Evolutionary conservation across 2,888 invertebrate genomes (phyloP), one percentile per base, ranked within the genome.

Genomic region (Sacculina carcini): DNA sequence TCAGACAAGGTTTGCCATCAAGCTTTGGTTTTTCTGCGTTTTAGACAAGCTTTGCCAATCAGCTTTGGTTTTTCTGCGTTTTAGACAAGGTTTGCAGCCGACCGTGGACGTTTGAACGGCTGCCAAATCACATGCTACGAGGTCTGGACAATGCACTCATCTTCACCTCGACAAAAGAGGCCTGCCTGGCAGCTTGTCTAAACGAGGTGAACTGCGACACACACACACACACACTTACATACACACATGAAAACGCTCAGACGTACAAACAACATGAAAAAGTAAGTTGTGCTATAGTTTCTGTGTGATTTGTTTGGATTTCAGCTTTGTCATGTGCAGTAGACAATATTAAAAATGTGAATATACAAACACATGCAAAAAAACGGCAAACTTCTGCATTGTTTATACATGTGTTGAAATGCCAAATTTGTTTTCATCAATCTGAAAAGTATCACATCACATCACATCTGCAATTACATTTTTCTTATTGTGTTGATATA

Each of bases 161-260:
- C 65, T 89, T 86, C 66, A 85, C 87, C 2, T 85, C 86, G 47
- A 86, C 87, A 53, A 89, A 89, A 66, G 89, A 89, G 69, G 85
- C 86, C 54, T 90, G 89, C 62, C 71, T 89, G 28, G 83, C 87
- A 26, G 84, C 89, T 38, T 90, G 89, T 64, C 71, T 89, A 51
- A 87, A 87, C 64, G 89, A 90, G 74, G 79, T 79, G 68, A 63
- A 55, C 2, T n/a, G 38, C 36, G 16, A 26, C 26, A 14, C 26
- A 24, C n/a, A 47, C 26, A 24, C 47, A 24, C 46, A 46, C 28
- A 28, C 19, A 24, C 24, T 21, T 24, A 28, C 46, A 36, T 16
- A 36, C 36, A 36, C 3, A 36, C 36, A 36, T 3, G 16, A 14
- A 36, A 14, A 36, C 36, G 16, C 36, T n/a, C 34, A 16, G 14